phyloP scores from a whole-genome alignment of 2,113 vertebrate genomes.

The Psittacara wagleri region DNA sequence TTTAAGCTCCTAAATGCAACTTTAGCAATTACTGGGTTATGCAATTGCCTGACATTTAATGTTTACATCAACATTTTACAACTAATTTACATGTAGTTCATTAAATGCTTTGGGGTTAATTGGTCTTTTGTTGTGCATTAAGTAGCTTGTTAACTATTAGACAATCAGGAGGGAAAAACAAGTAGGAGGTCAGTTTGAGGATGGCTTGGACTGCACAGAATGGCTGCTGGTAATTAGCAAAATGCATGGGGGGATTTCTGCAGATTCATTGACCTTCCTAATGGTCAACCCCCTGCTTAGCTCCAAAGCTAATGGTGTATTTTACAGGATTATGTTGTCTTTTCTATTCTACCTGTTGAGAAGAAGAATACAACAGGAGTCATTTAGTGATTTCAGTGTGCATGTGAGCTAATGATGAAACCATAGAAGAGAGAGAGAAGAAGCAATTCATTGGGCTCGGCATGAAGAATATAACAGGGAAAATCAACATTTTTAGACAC shows the following conservation, averaged over 20 bases:
- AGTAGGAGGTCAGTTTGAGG: slow-evolving; percentile 59
- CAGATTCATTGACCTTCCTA: slow-evolving; percentile 22
- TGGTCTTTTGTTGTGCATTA: slow-evolving; percentile 67
- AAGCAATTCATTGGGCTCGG: neutral
- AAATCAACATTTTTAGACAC: neutral
- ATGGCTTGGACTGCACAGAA: slow-evolving; percentile 31
- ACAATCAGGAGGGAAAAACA: slow-evolving; percentile 42
- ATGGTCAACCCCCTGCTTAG: neutral
- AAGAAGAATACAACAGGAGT: neutral
- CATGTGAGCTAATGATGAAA: neutral
- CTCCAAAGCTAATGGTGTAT: neutral
- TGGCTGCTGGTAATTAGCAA: slow-evolving; percentile 36
- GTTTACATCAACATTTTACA: slow-evolving; percentile 74
- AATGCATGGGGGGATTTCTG: neutral
- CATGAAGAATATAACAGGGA: neutral
- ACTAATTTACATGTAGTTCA: slow-evolving; percentile 71
- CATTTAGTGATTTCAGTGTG: neutral
- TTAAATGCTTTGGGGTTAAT: slow-evolving; percentile 69
- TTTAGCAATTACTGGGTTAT: slow-evolving; percentile 67
- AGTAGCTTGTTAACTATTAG: slow-evolving; percentile 80
- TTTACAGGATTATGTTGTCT: neutral
- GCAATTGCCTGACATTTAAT: slow-evolving; percentile 74
- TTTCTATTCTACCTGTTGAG: neutral
- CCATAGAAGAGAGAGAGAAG: neutral
- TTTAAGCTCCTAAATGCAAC: slow-evolving; percentile 64